phyloP scores from a whole-genome alignment of 2,888 invertebrate genomes.

The Caenorhabditis imperialis region DNA sequence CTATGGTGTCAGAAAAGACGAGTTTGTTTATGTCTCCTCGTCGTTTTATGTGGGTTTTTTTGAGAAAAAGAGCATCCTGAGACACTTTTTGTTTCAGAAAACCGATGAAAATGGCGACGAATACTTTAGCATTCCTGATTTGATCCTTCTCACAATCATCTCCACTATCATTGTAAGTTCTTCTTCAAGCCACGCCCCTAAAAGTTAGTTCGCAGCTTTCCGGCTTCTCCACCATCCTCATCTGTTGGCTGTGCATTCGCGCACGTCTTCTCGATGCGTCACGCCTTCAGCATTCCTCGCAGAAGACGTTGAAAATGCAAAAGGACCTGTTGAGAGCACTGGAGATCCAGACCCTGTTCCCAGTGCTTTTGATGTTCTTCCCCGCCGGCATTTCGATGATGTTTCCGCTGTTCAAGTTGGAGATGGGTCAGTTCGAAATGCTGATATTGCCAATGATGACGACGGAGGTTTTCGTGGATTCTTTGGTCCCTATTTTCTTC shows the following conservation, averaged over 20 bases:
- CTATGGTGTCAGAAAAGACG: background rate
- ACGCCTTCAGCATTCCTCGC: background rate
- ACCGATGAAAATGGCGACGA: background rate
- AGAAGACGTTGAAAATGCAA: conserved; percentile 31
- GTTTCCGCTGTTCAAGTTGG: conserved; percentile 20
- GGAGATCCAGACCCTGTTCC: conserved; percentile 26
- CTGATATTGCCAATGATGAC: conserved; percentile 18
- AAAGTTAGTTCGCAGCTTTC: conserved; percentile 2
- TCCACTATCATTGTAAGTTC: conserved; percentile 9
- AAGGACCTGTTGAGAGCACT: conserved; percentile 25
- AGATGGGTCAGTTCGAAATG: conserved; percentile 14
- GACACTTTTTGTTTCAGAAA: conserved; percentile 5
- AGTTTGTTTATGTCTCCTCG: conserved; percentile 6
- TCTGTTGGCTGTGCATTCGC: conserved; percentile 22
- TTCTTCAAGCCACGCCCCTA: background rate
- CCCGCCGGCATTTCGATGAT: conserved; percentile 23
- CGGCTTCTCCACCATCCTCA: conserved; percentile 17
- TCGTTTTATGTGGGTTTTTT: conserved; percentile 17
- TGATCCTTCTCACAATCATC: background rate
- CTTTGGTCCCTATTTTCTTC: conserved; percentile 28
- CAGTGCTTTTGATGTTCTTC: conserved; percentile 27
- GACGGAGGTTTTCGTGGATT: conserved; percentile 22
- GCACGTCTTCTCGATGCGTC: background rate
- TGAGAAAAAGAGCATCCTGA: background rate
- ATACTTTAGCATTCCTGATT: background rate